Percentiles rank a stretch among this genome's conserved stretches.
Evolutionary conservation across 2,888 invertebrate species (phyloP).

Genomic region (Aleiodes leptofemur): DNA sequence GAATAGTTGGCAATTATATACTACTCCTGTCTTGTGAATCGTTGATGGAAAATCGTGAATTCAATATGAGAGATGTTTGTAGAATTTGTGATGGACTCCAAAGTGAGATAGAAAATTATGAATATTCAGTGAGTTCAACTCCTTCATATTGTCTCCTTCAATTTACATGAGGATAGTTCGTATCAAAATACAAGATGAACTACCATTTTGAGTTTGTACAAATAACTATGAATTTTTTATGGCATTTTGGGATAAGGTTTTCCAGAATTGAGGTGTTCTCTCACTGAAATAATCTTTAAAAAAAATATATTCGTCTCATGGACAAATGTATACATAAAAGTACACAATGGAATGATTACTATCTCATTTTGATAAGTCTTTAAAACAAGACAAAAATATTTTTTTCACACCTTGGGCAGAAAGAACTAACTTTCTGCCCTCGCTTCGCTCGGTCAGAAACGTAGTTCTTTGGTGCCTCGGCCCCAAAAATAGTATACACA

Average conservation of each 20-base stretch:
- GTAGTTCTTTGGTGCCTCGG: too few species aligned
- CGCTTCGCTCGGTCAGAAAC: too few species aligned
- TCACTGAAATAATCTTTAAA: too few species aligned
- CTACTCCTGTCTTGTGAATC: conserved; percentile 19
- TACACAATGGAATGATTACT: too few species aligned
- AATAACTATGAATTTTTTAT: conserved; percentile 6
- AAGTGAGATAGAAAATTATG: conserved; percentile 46
- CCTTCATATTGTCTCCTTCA: conserved; percentile 52
- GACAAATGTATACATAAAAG: too few species aligned
- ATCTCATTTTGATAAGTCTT: too few species aligned
- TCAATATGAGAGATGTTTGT: conserved; percentile 15
- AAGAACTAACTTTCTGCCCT: too few species aligned
- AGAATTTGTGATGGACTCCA: conserved; percentile 8
- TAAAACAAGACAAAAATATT: too few species aligned
- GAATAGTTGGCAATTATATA: conserved; percentile 71
- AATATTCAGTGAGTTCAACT: conserved; percentile 59
- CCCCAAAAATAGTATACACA: too few species aligned
- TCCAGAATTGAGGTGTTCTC: too few species aligned
- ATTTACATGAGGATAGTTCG: conserved; percentile 41
- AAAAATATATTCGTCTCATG: too few species aligned
- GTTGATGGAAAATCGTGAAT: conserved; percentile 38
- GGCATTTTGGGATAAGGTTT: not conserved
- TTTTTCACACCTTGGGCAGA: too few species aligned
- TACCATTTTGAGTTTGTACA: conserved; percentile 12
- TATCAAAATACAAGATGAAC: conserved; percentile 21